Evolutionary conservation across 2,888 invertebrate species (phyloP), one percentile per base, ranked within the genome.

Genomic region (Spodoptera exigua): DNA sequence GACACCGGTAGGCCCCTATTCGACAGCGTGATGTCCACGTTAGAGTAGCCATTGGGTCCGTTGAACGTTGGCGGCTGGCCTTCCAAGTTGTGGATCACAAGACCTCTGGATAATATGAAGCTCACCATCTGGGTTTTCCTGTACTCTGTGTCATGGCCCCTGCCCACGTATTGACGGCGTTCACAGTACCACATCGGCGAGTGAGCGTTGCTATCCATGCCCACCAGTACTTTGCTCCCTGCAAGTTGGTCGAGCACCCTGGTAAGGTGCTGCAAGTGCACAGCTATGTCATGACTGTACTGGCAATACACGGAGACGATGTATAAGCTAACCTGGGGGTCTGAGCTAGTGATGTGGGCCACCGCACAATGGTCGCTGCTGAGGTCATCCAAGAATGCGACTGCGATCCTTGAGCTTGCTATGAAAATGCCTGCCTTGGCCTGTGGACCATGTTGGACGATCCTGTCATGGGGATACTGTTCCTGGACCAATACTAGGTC

Each of bases 141-240:
- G 0, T 34, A 5, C 2, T 41, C 3, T 0, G 36, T 21, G 0
- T 17, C 14, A 0, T 14, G 18, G 0, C 79, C 76, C 0, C 74
- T 53, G 0, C 79, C 77, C 0, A 4, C 13, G 3, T 53, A 70
- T 2, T 79, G 76, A 0, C 52, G 14, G 0, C 12, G 7, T 0
- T 44, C 18, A 9, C 74, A 74, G 55, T 61, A 53, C 76, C 78
- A 80, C 43, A 78, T 18, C 0, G 76, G 74, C 0, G 80, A 81
- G 56, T 80, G 78, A 0, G 82, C 71, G 43, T 80, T 80, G n/a
- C 47, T 52, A 54, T 80, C 80, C 0, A 63, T 56, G 0, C 71
- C 68, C 0, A 82, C 56, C 0, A 82, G 5, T 0, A 79, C 46
- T 0, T 4, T 35, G 0, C 10, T 13, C 0, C 76, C 76, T 0